Percentiles rank a stretch among this genome's conserved stretches.
Conservation (phyloP, 2,888 invertebrate genomes). For the Falcaria lacertinaria region DNA sequence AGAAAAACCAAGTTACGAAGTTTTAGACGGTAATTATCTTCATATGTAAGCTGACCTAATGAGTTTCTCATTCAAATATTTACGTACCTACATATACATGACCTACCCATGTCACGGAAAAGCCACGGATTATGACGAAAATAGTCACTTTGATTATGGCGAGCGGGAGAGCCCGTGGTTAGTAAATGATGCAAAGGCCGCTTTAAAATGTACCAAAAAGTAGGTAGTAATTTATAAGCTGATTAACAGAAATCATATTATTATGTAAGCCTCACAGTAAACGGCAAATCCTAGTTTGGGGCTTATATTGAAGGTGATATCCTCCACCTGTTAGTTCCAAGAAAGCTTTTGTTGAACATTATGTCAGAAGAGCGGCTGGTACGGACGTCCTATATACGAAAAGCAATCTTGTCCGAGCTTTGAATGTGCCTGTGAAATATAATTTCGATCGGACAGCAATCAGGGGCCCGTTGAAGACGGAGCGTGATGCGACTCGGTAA, state of each 20-base stretch:
- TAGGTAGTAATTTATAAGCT: not conserved
- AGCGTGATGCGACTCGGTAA: conserved; percentile 74
- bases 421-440: conserved; percentile 77
- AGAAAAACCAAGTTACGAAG: conserved; percentile 21
- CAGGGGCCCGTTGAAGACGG: conserved; percentile 75
- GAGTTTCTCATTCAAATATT: not conserved
- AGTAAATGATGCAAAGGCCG: not conserved
- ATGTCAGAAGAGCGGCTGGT: conserved; percentile 5
- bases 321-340: not conserved
- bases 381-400: conserved; percentile 31
- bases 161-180: not conserved
- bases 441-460: conserved; percentile 79
- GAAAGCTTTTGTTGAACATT: conserved; percentile 16
- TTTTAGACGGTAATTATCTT: not conserved
- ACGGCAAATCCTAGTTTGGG: too few relatives aligned
- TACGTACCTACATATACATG: not conserved
- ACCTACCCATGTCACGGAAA: not conserved
- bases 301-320: too few relatives aligned
- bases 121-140: not conserved
- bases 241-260: not conserved
- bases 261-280: too few relatives aligned
- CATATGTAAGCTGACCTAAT: not conserved
- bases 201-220: not conserved
- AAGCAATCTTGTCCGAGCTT: conserved; percentile 71
- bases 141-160: not conserved